Evolutionary conservation across 1,140 invertebrate genomes (phyloP).

Genomic region (Arion vulgaris): DNA sequence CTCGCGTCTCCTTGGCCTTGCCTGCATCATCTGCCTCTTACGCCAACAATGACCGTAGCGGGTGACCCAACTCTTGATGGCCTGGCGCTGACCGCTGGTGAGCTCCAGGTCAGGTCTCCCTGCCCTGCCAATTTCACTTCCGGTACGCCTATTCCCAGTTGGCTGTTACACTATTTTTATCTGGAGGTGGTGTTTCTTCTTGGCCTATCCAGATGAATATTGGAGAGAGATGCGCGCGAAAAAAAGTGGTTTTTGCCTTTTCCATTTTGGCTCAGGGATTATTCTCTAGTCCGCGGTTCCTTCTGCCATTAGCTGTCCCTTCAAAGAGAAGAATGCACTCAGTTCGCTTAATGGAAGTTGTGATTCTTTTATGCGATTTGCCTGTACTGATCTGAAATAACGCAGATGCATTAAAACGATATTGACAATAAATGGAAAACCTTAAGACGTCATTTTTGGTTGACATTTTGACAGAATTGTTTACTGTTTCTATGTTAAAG

Average conservation of each 20-base stretch:
- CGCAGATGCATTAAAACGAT: background rate
- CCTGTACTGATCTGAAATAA: background rate
- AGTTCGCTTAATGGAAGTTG: slow-evolving; percentile 3
- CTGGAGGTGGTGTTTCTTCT: background rate
- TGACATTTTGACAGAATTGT: background rate
- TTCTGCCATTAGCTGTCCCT: slow-evolving; percentile 3
- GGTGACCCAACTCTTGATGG: slow-evolving; percentile 18
- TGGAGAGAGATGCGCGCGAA: background rate
- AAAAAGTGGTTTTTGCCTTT: background rate
- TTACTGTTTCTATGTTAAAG: no score
- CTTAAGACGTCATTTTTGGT: background rate
- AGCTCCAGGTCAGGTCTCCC: slow-evolving; percentile 20
- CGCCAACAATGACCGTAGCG: slow-evolving; percentile 7
- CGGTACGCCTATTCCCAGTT: slow-evolving; percentile 8
- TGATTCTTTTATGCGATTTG: background rate
- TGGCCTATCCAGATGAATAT: background rate
- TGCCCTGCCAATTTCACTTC: slow-evolving; percentile 21
- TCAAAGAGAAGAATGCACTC: slow-evolving; percentile 9
- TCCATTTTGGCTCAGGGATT: slow-evolving; percentile 5
- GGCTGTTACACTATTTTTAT: slow-evolving; percentile 4
- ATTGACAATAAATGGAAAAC: slow-evolving; percentile 11
- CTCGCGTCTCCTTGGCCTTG: slow-evolving; percentile 4
- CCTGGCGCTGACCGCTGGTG: slow-evolving; percentile 22
- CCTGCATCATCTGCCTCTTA: slow-evolving; percentile 21
- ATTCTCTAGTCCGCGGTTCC: background rate